Conservation (phyloP, 2,113 vertebrate genomes). For the Syngnathus typhle region DNA sequence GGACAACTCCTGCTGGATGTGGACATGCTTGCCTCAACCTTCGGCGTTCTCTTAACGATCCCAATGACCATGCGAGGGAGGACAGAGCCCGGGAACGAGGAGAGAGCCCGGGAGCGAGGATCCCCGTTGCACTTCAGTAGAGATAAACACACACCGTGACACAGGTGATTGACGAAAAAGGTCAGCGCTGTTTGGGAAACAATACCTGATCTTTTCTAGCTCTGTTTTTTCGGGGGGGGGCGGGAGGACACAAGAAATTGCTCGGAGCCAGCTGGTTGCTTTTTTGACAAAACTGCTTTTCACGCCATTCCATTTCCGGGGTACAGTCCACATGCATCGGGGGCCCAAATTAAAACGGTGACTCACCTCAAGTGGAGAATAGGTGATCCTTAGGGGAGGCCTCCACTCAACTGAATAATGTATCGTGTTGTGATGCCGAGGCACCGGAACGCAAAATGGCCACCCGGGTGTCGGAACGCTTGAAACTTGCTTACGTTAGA, state of each 20-base stretch:
- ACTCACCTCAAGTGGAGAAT: neutral
- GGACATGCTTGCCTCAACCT: constrained; percentile 56
- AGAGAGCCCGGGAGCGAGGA: neutral
- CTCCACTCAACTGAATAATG: too few species aligned
- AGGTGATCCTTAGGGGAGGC: too few species aligned
- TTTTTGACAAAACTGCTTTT: neutral
- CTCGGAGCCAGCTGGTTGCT: neutral
- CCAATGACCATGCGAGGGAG: constrained; percentile 18
- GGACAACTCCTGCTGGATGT: constrained; percentile 54
- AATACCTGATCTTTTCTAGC: neutral
- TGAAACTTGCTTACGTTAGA: too few species aligned
- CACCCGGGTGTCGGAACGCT: too few species aligned
- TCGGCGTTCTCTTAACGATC: constrained; percentile 45
- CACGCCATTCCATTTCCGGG: neutral
- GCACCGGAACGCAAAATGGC: too few species aligned
- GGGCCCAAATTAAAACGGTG: neutral
- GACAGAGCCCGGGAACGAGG: constrained; percentile 3
- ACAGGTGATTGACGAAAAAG: neutral
- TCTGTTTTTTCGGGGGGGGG: neutral
- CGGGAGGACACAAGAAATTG: neutral
- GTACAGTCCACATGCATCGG: too few species aligned
- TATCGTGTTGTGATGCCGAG: too few species aligned
- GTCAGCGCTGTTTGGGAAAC: neutral
- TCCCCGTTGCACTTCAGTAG: neutral
- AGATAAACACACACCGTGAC: neutral